Conservation (phyloP, 2,888 invertebrate genomes). For the Coremacera marginata region DNA sequence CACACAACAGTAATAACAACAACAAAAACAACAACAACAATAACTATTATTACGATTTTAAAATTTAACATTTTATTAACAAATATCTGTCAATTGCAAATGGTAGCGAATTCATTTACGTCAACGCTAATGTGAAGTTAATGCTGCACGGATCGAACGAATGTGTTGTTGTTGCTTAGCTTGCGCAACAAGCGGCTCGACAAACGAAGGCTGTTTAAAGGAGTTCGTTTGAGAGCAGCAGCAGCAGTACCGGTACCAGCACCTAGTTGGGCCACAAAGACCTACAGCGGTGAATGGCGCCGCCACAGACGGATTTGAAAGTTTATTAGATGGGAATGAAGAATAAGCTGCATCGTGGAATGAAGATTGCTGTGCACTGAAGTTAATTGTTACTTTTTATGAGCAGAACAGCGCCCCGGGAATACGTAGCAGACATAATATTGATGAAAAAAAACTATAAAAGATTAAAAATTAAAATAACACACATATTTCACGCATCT, state of each 20-base stretch:
- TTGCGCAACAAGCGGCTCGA: neutral
- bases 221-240: neutral
- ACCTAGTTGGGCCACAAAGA: neutral
- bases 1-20: neutral
- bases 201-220: neutral
- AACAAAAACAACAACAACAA: constrained; percentile 7
- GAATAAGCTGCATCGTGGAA: neutral
- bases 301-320: constrained; percentile 21
- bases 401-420: neutral
- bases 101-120: constrained; percentile 39
- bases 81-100: constrained; percentile 39
- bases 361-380: neutral
- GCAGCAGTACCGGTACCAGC: neutral
- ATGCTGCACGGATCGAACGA: constrained; percentile 28
- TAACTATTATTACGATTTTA: constrained; percentile 33
- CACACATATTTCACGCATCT: too few species aligned
- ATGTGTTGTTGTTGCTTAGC: neutral
- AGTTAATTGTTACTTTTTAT: constrained; percentile 5
- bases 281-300: constrained; percentile 25
- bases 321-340: neutral
- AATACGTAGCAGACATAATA: neutral
- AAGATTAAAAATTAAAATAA: too few species aligned
- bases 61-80: constrained; percentile 39
- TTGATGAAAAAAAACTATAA: too few species aligned
- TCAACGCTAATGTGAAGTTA: constrained; percentile 36